Evolutionary conservation across 1,140 invertebrate species (phyloP), one percentile per base, ranked within the genome.

Genomic region (Drosophila triauraria): DNA sequence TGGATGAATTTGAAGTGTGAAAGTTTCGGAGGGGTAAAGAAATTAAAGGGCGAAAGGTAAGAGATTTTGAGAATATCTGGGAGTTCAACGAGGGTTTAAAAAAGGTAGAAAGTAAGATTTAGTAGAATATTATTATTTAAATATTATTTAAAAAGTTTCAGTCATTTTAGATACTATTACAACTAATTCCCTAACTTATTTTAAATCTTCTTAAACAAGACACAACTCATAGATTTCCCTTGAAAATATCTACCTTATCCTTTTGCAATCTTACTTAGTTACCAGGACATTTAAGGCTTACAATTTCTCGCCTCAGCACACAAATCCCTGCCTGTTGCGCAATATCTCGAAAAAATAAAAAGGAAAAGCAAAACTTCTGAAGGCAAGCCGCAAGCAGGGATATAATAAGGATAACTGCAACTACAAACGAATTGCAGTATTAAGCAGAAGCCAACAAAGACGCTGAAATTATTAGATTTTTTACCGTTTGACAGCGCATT

Each of bases 391-490:
- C 44, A 56, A 25, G 8, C 63, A 44, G 46, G 63, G 60, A 62
- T 65, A 71, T 48, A 38, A 40, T 51, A 42, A 78, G 50, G 48
- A 54, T 43, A 78, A 42, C 40, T 54, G 72, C 71, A 86, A 82
- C 75, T 75, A 61, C 80, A 80, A 79, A 80, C 76, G 76, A 61
- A 77, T 85, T 82, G 75, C 75, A 48, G 60, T 25, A 58, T 48
- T 40, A 27, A 46, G 17, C 32, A 12, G 17, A 58, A 4, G 23
- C 32, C 43, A 53, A 78, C 54, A 81, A 82, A 78, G 70, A 51
- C 48, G 56, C 40, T 62, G 63, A 80, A 88, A 90, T 81, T 90
- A 88, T 88, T 90, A 50, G 65, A 87, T 84, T 69, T 78, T 86
- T 61, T 86, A 72, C 58, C 75, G 83, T 87, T 86, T 87, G 72